Conservation (phyloP, 2,888 invertebrate species). For the Trissolcus brochymenae region DNA sequence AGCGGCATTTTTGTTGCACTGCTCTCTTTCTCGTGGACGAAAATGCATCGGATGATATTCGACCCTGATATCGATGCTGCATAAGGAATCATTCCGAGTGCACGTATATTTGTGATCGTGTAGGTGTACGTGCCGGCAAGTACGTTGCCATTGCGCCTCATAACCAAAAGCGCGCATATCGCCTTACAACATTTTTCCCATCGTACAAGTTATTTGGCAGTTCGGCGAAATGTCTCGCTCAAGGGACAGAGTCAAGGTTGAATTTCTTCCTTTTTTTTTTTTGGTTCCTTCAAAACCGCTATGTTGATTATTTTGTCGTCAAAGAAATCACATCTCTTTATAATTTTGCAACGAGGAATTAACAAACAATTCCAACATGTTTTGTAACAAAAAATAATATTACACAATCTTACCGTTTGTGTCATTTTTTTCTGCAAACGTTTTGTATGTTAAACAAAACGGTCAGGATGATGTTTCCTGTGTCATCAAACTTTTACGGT, state of each 20-base stretch:
- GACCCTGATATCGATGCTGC: conserved; percentile 47
- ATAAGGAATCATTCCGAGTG: conserved; percentile 28
- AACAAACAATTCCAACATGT: no score
- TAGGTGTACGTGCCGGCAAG: conserved; percentile 47
- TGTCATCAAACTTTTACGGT: no score
- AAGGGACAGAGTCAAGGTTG: conserved; percentile 31
- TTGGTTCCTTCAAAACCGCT: neutral
- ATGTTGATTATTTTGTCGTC: no score
- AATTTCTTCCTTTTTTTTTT: conserved; percentile 14
- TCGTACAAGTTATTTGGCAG: conserved; percentile 34
- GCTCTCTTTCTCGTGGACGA: conserved; percentile 13
- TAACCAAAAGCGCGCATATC: conserved; percentile 33
- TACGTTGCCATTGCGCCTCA: conserved; percentile 27
- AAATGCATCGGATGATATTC: conserved; percentile 34
- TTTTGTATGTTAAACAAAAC: no score
- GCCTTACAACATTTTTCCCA: conserved; percentile 40
- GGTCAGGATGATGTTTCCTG: no score
- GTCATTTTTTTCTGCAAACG: no score
- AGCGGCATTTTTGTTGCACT: conserved; percentile 31
- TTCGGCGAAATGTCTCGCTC: conserved; percentile 26
- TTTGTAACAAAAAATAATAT: no score
- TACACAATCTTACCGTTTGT: no score
- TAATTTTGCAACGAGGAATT: no score
- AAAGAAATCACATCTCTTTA: no score
- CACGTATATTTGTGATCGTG: conserved; percentile 33